These are phyloP conservation scores for Erpornis zantholeuca DNA, from an alignment of 2,113 vertebrate species.

Conservation along the genomic window DNA sequence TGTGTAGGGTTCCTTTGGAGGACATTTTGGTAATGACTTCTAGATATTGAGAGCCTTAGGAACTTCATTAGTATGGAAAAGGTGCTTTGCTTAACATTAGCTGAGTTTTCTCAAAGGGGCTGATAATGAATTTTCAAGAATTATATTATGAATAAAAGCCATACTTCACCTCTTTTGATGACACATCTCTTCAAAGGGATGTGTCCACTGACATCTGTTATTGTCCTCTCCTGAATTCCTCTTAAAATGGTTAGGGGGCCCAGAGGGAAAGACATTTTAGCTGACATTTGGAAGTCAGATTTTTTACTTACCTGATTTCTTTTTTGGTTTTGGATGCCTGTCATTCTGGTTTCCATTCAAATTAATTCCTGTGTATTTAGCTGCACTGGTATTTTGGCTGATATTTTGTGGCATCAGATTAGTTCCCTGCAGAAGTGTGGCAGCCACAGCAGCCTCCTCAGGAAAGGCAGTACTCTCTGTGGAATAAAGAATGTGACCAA, in stretches of 20 bases:
- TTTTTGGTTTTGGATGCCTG: neutral
- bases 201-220: constrained; percentile 5
- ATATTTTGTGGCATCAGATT: neutral
- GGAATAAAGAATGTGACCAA: neutral
- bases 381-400: neutral
- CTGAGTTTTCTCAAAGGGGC: neutral
- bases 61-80: neutral
- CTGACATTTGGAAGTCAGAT: constrained; percentile 29
- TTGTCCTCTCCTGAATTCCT: neutral
- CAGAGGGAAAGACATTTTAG: constrained; percentile 34
- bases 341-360: neutral
- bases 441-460: neutral
- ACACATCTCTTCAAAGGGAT: neutral
- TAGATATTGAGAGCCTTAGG: neutral
- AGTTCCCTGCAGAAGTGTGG: neutral
- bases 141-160: neutral
- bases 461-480: neutral
- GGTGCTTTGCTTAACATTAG: neutral
- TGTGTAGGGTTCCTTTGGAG: neutral
- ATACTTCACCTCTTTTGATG: neutral
- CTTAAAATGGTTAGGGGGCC: neutral
- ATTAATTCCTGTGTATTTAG: neutral
- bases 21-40: neutral
- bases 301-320: neutral
- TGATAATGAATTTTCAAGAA: neutral